These are phyloP conservation scores for Hypolimnas misippus DNA, from an alignment of 2,888 invertebrate species.

Conservation along the genomic window DNA sequence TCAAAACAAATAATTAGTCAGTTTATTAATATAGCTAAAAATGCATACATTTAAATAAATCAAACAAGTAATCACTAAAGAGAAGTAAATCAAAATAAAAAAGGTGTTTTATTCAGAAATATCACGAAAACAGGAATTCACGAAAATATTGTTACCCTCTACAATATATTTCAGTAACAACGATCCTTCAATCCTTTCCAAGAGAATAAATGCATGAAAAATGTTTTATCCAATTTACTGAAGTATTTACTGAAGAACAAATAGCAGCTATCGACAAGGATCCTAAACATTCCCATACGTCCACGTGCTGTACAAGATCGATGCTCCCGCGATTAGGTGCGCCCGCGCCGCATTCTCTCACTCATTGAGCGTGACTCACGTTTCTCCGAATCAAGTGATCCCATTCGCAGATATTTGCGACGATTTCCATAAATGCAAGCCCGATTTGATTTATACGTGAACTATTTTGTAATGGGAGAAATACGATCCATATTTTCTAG, in stretches of 20 bases:
- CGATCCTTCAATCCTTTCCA: too few species aligned
- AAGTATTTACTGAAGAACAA: not conserved
- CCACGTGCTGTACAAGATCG: constrained; percentile 40
- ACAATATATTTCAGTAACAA: too few species aligned
- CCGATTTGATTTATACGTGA: constrained; percentile 28
- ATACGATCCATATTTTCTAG: not conserved
- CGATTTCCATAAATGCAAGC: constrained; percentile 31
- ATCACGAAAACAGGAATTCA: too few species aligned
- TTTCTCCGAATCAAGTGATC: constrained; percentile 38
- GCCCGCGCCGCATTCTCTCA: constrained; percentile 41
- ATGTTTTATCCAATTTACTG: too few species aligned
- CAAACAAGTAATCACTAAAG: too few species aligned
- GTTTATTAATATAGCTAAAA: too few species aligned
- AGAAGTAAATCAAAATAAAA: too few species aligned
- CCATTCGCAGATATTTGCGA: constrained; percentile 36
- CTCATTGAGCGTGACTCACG: constrained; percentile 42
- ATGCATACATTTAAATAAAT: too few species aligned
- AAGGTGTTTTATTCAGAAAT: too few species aligned
- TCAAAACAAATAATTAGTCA: too few species aligned
- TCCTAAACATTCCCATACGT: constrained; percentile 38
- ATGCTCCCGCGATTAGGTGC: constrained; percentile 45
- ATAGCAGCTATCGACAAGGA: constrained; percentile 9
- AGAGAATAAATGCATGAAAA: too few species aligned
- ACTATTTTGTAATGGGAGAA: constrained; percentile 21
- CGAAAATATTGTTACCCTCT: too few species aligned